phyloP scores from a whole-genome alignment of 1,140 invertebrate genomes.

The Achatina immaculata region DNA sequence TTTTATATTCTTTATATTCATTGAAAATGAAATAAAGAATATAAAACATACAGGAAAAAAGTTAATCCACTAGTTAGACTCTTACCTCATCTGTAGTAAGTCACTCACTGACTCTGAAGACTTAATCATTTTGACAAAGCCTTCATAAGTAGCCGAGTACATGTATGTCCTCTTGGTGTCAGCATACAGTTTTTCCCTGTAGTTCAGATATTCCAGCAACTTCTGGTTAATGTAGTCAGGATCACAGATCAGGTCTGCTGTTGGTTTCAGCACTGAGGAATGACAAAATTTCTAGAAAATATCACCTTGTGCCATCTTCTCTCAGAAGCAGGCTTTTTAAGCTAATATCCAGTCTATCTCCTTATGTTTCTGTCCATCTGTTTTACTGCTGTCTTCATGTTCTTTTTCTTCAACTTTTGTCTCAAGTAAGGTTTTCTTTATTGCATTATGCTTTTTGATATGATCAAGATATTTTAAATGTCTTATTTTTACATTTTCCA shows the following conservation, averaged over 20 bases:
- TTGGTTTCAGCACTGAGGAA: conserved; percentile 83
- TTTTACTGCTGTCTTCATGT: no score
- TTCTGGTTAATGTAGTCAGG: conserved; percentile 93
- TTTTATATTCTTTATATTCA: no score
- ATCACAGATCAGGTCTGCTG: conserved; percentile 86
- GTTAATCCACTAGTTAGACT: no score
- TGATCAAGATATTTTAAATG: no score
- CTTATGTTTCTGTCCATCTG: no score
- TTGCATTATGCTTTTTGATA: no score
- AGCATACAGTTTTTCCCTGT: conserved; percentile 79
- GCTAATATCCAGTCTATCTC: no score
- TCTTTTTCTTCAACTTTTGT: no score
- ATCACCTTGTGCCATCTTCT: background rate
- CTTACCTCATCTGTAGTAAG: conserved; percentile 84
- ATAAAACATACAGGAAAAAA: no score
- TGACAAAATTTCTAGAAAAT: conserved; percentile 20
- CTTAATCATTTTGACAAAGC: conserved; percentile 88
- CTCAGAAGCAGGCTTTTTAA: background rate
- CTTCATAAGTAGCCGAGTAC: conserved; percentile 90
- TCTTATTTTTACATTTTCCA: no score
- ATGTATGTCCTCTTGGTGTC: conserved; percentile 86
- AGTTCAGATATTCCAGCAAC: conserved; percentile 84
- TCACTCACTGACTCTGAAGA: conserved; percentile 84
- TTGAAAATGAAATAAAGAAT: no score
- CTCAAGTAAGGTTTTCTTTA: no score